A percentile compares a stretch with the other conserved stretches of the same genome.
Conservation (phyloP, 2,797 vertebrate species). For the Odontamblyopus rebecca region DNA sequence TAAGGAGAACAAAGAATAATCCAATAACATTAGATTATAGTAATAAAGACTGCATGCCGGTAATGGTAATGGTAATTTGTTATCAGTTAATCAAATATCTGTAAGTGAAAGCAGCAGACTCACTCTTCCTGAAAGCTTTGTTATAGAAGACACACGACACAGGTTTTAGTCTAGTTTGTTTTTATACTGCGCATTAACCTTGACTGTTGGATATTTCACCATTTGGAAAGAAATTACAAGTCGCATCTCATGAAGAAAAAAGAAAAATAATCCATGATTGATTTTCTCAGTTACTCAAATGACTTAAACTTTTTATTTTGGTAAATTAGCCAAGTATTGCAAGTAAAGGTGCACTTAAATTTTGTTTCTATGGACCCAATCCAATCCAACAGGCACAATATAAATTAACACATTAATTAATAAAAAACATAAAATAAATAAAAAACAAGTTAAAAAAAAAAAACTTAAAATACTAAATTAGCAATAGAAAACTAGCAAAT, state of each 20-base stretch:
- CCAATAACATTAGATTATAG: slow-evolving; percentile 24
- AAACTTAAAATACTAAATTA: no score
- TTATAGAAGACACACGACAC: background rate
- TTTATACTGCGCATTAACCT: background rate
- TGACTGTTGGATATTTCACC: background rate
- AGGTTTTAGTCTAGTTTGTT: background rate
- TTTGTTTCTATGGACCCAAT: no score
- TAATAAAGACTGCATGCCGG: slow-evolving; percentile 5
- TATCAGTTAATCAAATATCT: background rate
- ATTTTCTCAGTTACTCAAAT: background rate
- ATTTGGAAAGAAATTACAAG: no score
- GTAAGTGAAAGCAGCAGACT: slow-evolving; percentile 28
- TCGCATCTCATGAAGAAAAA: no score
- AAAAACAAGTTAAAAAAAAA: no score
- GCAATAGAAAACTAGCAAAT: no score
- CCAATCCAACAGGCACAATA: no score
- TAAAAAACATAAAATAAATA: no score
- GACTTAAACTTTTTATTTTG: background rate
- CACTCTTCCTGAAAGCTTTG: background rate
- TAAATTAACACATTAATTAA: no score
- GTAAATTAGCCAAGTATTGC: background rate
- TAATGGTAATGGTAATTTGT: background rate
- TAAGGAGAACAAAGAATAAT: slow-evolving; percentile 32
- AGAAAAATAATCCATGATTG: background rate
- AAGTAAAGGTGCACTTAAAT: background rate